Conservation (phyloP, 2,888 invertebrate species). For the Loripinus fragilis region DNA sequence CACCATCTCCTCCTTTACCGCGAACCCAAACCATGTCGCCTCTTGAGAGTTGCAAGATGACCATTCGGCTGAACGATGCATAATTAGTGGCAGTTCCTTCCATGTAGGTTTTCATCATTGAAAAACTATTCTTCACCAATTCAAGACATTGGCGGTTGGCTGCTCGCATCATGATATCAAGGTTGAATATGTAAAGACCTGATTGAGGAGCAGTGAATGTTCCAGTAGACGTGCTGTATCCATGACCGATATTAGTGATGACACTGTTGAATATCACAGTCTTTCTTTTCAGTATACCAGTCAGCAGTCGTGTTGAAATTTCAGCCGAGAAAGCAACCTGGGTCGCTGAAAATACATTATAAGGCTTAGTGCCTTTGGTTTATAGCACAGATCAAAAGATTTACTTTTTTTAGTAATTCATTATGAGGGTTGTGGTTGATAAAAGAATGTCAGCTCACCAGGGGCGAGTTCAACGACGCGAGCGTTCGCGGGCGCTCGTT, state of each 20-base stretch:
- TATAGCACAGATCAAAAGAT: too few relatives aligned
- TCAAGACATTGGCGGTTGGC: neutral
- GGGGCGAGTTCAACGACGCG: too few relatives aligned
- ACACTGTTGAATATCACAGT: neutral
- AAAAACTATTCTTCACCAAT: conserved; percentile 18
- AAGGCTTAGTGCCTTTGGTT: too few relatives aligned
- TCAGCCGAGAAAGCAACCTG: neutral
- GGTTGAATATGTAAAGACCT: neutral
- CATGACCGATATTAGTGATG: neutral
- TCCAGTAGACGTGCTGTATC: neutral
- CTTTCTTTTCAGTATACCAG: neutral
- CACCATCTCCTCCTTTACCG: too few relatives aligned
- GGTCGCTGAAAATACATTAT: too few relatives aligned
- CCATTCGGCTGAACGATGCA: conserved; percentile 32
- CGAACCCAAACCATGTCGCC: conserved; percentile 42
- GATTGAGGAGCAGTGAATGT: neutral
- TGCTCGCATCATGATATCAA: neutral
- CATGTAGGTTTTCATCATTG: conserved; percentile 30
- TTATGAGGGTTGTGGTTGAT: too few relatives aligned
- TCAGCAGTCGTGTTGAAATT: neutral
- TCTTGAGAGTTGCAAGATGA: conserved; percentile 20
- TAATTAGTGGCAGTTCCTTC: conserved; percentile 22
- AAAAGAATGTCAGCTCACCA: too few relatives aligned
- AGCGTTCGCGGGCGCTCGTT: too few relatives aligned
- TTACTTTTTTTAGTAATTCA: too few relatives aligned